These are phyloP conservation scores for Cosmia trapezina DNA, from an alignment of 2,888 invertebrate genomes.

Conservation along the genomic window DNA sequence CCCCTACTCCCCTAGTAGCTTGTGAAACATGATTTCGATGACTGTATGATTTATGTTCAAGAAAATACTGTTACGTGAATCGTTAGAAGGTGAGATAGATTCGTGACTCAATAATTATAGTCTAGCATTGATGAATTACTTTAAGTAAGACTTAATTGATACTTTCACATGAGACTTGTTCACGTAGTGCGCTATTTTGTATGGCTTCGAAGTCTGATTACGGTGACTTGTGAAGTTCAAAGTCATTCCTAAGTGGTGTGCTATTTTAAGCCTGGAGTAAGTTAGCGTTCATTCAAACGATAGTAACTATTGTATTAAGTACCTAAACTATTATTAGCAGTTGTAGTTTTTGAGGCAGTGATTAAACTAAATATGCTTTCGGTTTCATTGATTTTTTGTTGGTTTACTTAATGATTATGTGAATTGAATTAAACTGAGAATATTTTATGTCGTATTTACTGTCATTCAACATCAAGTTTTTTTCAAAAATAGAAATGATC, in stretches of 20 bases:
- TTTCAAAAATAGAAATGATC: neutral
- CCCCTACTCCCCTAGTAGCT: conserved; percentile 73
- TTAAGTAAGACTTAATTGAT: conserved; percentile 57
- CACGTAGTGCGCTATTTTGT: conserved; percentile 55
- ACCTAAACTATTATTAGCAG: conserved; percentile 63
- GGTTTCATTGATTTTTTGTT: conserved; percentile 37
- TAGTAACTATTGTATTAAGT: conserved; percentile 67
- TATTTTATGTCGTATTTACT: neutral
- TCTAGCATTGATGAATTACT: conserved; percentile 70
- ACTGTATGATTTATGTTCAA: conserved; percentile 84
- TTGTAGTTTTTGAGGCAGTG: conserved; percentile 57
- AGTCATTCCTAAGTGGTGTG: conserved; percentile 70
- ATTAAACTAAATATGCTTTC: conserved; percentile 39
- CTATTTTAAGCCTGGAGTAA: conserved; percentile 70
- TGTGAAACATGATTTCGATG: conserved; percentile 86
- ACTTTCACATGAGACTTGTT: conserved; percentile 57
- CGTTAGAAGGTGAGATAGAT: conserved; percentile 72
- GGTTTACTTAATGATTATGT: neutral
- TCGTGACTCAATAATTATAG: conserved; percentile 70
- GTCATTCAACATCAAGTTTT: neutral
- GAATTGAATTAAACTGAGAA: neutral
- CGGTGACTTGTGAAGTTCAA: conserved; percentile 74
- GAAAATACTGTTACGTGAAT: conserved; percentile 72
- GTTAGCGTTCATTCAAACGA: conserved; percentile 67
- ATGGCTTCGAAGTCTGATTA: conserved; percentile 68